Evolutionary conservation across 2,113 vertebrate genomes (phyloP), one percentile per base, ranked within the genome.

Genomic region (Thalassoma bifasciatum): DNA sequence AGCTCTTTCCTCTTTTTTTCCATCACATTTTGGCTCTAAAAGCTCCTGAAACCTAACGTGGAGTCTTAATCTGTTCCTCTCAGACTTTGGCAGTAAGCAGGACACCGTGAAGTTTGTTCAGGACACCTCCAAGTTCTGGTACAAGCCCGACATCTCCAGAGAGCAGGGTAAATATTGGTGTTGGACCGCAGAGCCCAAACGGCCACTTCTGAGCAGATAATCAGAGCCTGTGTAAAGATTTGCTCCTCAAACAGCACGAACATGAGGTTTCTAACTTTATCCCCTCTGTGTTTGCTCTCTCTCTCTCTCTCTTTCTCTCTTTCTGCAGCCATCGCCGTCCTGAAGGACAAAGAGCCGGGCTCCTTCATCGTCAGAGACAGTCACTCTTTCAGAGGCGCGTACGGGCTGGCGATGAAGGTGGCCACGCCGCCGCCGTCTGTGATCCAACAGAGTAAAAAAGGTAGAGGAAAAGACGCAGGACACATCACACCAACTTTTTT

Each of bases 111-210:
- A 97, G 89, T 99, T 99, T 91, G 97, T 99, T 68, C 97, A 99
- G 86, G 97, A 99, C 86, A 99, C 97, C 1, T 98, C 97, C 62
- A 98, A 95, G 88, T 99, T 97, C 91, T 99, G 97, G 97, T 99
- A 98, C 91, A 99, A 99, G 87, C 95, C 97, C 10, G 96, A 98
- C 86, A 99, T 99, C 87, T 98, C 97, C 67, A 93, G 97, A 92
- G 97, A 99, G 76, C 97, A 99, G 95, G 97, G 97, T 98, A 95
- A 93, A 88, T 79, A 87, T 88, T 88, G 60, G 30, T 51, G 12
- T 74, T 83, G 63, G 79, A 79, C 56, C 52, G 21, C 21, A 49
- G 52, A 46, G 52, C 24, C 49, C n/a, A 17, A 24, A 57, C 66
- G 26, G 70, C 26, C 30, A 3, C 67, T 54, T 69, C 52, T 57